Evolutionary conservation across 2,113 vertebrate species (phyloP).

Genomic region (Jacana jacana): DNA sequence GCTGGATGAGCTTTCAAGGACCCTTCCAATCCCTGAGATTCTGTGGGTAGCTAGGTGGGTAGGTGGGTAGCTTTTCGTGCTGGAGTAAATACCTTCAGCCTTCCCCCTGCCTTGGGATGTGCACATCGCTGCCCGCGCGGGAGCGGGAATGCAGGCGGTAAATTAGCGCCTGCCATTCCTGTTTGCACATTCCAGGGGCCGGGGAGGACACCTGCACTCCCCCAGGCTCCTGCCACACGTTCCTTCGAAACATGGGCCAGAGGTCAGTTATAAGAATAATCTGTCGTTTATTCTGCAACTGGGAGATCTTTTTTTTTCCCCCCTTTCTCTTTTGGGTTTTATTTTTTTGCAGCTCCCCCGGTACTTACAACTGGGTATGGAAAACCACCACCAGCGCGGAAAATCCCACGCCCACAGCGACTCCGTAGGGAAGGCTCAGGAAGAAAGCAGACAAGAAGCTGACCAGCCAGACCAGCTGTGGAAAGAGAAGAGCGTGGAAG

Average conservation of each 20-base stretch:
- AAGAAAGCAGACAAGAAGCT: slow-evolving; percentile 92
- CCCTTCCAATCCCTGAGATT: too few relatives aligned
- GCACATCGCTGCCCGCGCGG: neutral
- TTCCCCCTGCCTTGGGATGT: slow-evolving; percentile 30
- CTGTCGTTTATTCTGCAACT: neutral
- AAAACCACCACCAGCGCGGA: slow-evolving; percentile 90
- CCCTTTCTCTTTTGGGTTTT: neutral
- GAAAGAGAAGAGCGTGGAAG: neutral
- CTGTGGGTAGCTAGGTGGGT: too few relatives aligned
- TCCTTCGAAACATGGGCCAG: slow-evolving; percentile 14
- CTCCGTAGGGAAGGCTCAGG: slow-evolving; percentile 89
- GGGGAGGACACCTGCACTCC: slow-evolving; percentile 51
- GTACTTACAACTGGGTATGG: slow-evolving; percentile 93
- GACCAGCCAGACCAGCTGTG: slow-evolving; percentile 90
- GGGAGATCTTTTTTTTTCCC: neutral
- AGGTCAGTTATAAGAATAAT: neutral
- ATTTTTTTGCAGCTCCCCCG: fast-evolving
- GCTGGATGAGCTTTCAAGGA: too few relatives aligned
- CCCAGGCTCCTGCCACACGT: slow-evolving; percentile 20
- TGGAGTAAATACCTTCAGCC: neutral
- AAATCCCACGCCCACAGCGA: slow-evolving; percentile 88
- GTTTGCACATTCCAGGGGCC: slow-evolving; percentile 47
- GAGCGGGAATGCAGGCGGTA: slow-evolving; percentile 28
- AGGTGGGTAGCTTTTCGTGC: neutral
- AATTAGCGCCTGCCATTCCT: slow-evolving; percentile 57